Conservation (phyloP, 2,888 invertebrate species). For the Meandrusa payeni region DNA sequence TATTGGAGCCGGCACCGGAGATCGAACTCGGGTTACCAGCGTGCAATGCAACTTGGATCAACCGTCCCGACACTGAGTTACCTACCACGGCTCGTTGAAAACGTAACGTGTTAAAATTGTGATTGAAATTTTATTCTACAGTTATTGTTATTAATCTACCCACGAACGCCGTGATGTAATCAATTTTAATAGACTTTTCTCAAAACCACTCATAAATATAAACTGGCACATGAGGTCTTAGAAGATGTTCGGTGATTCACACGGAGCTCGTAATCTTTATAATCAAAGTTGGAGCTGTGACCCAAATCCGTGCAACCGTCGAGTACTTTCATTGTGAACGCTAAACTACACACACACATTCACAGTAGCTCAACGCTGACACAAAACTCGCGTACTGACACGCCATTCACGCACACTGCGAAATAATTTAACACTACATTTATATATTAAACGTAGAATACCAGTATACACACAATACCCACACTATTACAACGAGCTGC, state of each 20-base stretch:
- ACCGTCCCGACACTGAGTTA: no score
- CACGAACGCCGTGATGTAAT: no score
- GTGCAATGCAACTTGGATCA: no score
- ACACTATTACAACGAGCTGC: constrained; percentile 32
- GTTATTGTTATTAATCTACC: no score
- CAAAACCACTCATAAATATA: constrained; percentile 12
- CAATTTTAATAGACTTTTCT: no score
- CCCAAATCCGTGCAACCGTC: constrained; percentile 76
- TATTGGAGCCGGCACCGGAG: no score
- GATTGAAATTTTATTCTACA: no score
- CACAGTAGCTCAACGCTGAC: constrained; percentile 25
- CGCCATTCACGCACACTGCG: constrained; percentile 27
- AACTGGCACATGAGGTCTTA: constrained; percentile 20
- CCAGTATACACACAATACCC: constrained; percentile 34
- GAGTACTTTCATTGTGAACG: constrained; percentile 79
- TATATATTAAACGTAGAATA: constrained; percentile 9
- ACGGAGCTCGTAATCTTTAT: constrained; percentile 73
- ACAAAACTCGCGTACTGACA: constrained; percentile 16
- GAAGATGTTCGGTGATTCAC: constrained; percentile 76
- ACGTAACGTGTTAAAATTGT: no score
- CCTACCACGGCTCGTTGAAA: no score
- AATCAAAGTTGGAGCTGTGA: constrained; percentile 78
- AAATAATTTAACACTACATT: constrained; percentile 29
- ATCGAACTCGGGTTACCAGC: no score
- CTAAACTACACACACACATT: constrained; percentile 56